phyloP scores from a whole-genome alignment of 2,888 invertebrate species.

The Drosophila cracens region DNA sequence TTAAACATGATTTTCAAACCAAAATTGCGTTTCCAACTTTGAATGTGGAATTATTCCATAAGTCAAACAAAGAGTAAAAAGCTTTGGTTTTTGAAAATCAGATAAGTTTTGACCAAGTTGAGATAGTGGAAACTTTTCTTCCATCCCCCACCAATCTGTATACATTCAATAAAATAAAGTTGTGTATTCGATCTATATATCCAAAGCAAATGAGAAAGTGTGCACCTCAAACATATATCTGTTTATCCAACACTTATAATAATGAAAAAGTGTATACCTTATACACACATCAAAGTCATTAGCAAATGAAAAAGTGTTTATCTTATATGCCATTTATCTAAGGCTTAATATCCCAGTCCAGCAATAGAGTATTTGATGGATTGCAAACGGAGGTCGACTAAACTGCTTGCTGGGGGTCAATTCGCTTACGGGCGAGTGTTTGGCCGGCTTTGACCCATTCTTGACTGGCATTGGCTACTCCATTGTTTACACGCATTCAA shows the following conservation, averaged over 20 bases:
- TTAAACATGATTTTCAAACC: not conserved
- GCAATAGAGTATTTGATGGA: not conserved
- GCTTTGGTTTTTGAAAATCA: not conserved
- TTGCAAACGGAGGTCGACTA: not conserved
- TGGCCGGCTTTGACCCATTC: conserved; percentile 33
- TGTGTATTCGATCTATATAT: too few relatives aligned
- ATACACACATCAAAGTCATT: not conserved
- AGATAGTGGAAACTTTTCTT: too few relatives aligned
- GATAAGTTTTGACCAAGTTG: not conserved
- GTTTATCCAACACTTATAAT: too few relatives aligned
- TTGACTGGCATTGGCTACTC: conserved; percentile 11
- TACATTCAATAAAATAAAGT: too few relatives aligned
- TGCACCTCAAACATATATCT: not conserved
- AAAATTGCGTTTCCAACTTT: not conserved
- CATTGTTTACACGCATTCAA: conserved; percentile 38
- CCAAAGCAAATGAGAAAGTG: not conserved
- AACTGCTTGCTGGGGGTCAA: not conserved
- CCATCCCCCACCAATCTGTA: too few relatives aligned
- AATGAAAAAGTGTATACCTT: not conserved
- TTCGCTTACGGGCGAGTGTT: conserved; percentile 1
- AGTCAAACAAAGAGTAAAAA: not conserved
- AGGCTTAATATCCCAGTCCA: not conserved
- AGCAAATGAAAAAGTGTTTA: not conserved
- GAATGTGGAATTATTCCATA: not conserved
- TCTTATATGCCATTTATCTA: not conserved